Conservation (phyloP, 2,888 invertebrate genomes). For the Ephialtes manifestator region DNA sequence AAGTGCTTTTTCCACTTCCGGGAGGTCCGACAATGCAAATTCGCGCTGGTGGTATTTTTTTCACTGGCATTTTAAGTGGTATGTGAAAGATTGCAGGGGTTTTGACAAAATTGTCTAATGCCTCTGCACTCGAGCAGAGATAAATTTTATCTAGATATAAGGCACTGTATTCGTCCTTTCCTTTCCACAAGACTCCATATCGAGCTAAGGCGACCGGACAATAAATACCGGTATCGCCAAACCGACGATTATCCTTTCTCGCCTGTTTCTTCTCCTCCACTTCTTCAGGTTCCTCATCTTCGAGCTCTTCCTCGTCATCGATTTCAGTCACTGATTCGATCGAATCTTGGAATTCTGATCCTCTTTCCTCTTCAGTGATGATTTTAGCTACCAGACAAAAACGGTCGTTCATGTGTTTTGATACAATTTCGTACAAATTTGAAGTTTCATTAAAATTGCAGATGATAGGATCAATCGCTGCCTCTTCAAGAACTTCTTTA, state of each 20-base stretch:
- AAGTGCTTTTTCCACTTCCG: conserved; percentile 87
- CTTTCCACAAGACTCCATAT: conserved; percentile 88
- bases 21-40: conserved; percentile 88
- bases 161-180: conserved; percentile 87
- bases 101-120: conserved; percentile 86
- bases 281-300: conserved; percentile 72
- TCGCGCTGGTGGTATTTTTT: conserved; percentile 86
- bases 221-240: conserved; percentile 88
- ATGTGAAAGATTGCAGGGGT: conserved; percentile 87
- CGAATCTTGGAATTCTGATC: conserved; percentile 77
- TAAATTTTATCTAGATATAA: conserved; percentile 88
- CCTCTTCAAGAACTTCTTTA: conserved; percentile 73
- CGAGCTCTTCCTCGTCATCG: conserved; percentile 81
- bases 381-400: conserved; percentile 85
- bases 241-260: conserved; percentile 81
- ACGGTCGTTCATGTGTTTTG: conserved; percentile 78
- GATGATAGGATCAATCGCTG: conserved; percentile 72
- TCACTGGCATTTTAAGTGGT: conserved; percentile 85
- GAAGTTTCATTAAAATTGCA: conserved; percentile 76
- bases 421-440: conserved; percentile 79
- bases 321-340: conserved; percentile 85
- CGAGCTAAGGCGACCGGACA: conserved; percentile 89
- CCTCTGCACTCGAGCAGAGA: conserved; percentile 87
- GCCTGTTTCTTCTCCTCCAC: conserved; percentile 77
- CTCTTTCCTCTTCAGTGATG: conserved; percentile 85